Conservation (phyloP, 2,888 invertebrate species). For the Reticulitermes lucifugus region DNA sequence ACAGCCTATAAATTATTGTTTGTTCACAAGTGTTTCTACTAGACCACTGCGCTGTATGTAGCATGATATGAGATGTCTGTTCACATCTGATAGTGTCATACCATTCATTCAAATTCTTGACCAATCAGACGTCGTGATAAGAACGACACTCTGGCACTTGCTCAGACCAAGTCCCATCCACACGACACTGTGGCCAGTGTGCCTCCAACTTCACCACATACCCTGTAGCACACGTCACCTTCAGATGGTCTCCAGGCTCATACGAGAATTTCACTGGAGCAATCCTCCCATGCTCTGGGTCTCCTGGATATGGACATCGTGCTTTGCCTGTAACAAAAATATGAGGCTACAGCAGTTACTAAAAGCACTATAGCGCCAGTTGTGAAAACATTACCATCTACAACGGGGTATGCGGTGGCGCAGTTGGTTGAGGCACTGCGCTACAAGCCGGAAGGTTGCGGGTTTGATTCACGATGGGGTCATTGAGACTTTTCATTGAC, state of each 20-base stretch:
- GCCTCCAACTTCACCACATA: conserved; percentile 71
- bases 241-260: conserved; percentile 78
- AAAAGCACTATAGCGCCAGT: no score
- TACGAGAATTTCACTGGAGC: conserved; percentile 80
- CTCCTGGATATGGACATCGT: conserved; percentile 78
- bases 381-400: no score
- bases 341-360: no score
- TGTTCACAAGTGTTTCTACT: not conserved
- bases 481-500: no score
- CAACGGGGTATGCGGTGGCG: no score
- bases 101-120: not conserved
- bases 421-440: no score
- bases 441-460: no score
- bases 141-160: conserved; percentile 72
- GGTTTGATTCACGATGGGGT: no score
- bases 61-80: no score
- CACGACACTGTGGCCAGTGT: conserved; percentile 70
- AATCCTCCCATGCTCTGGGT: conserved; percentile 77
- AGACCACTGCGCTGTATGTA: no score
- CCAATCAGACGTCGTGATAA: conserved; percentile 46
- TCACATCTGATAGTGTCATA: no score
- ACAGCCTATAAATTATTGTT: not conserved
- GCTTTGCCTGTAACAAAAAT: conserved; percentile 71
- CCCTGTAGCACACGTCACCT: conserved; percentile 76
- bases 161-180: conserved; percentile 77